A percentile compares a stretch with the other conserved stretches of the same genome.
Evolutionary conservation across 2,888 invertebrate genomes (phyloP).

Genomic region (Leptothorax acervorum): DNA sequence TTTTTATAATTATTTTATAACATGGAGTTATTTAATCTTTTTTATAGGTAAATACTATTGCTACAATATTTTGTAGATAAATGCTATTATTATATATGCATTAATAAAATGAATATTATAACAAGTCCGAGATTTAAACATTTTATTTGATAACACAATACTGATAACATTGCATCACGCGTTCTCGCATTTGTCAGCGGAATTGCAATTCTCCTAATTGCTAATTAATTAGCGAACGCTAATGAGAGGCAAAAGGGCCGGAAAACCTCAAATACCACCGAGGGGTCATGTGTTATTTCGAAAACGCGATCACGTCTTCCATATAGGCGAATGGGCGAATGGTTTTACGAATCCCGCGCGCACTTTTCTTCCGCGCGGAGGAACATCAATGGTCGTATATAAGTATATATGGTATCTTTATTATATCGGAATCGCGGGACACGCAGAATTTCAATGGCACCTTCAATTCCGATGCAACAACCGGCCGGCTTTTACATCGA

Average conservation of each 20-base stretch:
- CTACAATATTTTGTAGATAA: background rate
- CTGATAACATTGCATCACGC: background rate
- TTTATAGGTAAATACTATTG: too few relatives aligned
- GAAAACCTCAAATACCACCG: constrained; percentile 9
- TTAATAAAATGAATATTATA: constrained; percentile 13
- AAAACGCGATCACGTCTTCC: constrained; percentile 24
- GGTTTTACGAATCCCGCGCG: constrained; percentile 10
- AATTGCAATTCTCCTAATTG: constrained; percentile 44
- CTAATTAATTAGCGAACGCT: constrained; percentile 45
- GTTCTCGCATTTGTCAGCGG: background rate
- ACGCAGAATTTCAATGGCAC: constrained; percentile 65
- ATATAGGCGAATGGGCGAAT: background rate
- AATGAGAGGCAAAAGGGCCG: constrained; percentile 27
- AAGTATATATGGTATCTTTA: constrained; percentile 55
- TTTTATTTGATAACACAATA: constrained; percentile 21
- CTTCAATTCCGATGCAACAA: constrained; percentile 47
- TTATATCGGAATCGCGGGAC: constrained; percentile 61
- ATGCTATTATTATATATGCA: background rate
- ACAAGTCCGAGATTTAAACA: constrained; percentile 1
- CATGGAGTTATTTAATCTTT: background rate
- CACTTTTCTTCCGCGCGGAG: constrained; percentile 20
- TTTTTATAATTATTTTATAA: background rate
- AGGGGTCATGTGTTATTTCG: constrained; percentile 23
- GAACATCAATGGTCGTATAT: constrained; percentile 24
- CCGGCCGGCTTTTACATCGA: constrained; percentile 17